Conservation (phyloP, 2,888 invertebrate species). For the Tolmerus cingulatus region DNA sequence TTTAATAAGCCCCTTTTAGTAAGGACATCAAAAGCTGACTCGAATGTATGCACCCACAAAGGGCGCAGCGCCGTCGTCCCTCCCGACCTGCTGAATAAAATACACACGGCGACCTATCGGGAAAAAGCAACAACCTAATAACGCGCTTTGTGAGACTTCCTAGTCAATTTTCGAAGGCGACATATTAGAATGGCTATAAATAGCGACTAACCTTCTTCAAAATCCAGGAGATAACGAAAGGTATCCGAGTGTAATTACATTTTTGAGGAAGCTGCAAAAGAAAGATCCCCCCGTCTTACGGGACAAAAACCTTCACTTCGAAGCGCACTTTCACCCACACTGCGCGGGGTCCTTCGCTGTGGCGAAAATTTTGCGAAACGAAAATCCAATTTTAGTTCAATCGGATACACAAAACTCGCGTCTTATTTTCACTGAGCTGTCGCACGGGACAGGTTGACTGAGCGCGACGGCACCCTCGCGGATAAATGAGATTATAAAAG, state of each 20-base stretch:
- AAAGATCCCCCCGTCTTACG: background rate
- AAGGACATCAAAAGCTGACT: background rate
- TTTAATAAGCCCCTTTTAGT: background rate
- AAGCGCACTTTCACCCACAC: background rate
- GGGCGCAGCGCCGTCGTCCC: background rate
- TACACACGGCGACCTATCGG: background rate
- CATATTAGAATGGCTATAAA: background rate
- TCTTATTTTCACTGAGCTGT: background rate
- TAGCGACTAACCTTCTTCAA: conserved; percentile 14
- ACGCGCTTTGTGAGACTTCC: conserved; percentile 8
- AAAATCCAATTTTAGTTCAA: conserved; percentile 37
- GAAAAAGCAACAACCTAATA: background rate
- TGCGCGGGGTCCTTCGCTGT: background rate
- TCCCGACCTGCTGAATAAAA: background rate
- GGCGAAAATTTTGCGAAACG: conserved; percentile 14
- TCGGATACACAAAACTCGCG: conserved; percentile 26
- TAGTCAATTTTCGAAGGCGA: background rate
- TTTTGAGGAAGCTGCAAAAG: background rate
- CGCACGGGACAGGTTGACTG: background rate
- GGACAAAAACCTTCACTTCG: background rate
- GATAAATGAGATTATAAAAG: background rate
- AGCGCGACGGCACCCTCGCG: background rate
- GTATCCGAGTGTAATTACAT: conserved; percentile 25
- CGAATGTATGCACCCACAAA: background rate
- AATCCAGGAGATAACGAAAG: background rate